Conservation (phyloP, 2,113 vertebrate species). For the Mohoua ochrocephala region DNA sequence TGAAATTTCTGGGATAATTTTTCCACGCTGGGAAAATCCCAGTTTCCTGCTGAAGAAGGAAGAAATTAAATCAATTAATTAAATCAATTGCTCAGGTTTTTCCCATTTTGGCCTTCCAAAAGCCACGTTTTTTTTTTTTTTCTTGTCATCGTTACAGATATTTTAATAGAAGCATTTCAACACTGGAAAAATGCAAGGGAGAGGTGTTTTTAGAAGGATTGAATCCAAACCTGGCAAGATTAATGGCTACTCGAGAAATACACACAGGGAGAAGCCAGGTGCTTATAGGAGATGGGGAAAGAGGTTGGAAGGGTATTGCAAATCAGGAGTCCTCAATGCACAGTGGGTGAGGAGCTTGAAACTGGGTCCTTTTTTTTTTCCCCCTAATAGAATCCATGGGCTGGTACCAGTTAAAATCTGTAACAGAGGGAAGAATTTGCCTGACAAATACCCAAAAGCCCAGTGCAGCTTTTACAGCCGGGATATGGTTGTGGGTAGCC, state of each 20-base stretch:
- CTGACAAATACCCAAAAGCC: not conserved
- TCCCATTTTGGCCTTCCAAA: not conserved
- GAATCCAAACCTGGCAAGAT: not conserved
- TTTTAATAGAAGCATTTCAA: not conserved
- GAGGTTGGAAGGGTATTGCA: not conserved
- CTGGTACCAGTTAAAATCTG: not conserved
- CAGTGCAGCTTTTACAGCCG: not conserved
- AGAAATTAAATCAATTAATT: not conserved
- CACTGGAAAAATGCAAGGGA: not conserved
- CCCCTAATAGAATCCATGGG: not conserved
- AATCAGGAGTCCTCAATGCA: not conserved
- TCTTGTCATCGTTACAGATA: not conserved
- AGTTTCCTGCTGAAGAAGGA: not conserved
- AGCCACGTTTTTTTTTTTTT: not conserved
- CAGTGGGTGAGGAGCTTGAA: not conserved
- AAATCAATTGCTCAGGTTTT: not conserved
- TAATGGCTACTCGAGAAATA: not conserved
- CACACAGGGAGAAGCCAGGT: not conserved
- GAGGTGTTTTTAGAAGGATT: not conserved
- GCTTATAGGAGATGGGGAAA: not conserved
- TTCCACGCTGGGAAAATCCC: not conserved
- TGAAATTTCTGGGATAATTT: not conserved
- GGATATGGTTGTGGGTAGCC: not conserved
- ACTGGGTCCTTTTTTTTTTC: not conserved
- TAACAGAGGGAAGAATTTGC: not conserved